phyloP scores from a whole-genome alignment of 2,797 vertebrate genomes.

The Petrocephalus sullivani region DNA sequence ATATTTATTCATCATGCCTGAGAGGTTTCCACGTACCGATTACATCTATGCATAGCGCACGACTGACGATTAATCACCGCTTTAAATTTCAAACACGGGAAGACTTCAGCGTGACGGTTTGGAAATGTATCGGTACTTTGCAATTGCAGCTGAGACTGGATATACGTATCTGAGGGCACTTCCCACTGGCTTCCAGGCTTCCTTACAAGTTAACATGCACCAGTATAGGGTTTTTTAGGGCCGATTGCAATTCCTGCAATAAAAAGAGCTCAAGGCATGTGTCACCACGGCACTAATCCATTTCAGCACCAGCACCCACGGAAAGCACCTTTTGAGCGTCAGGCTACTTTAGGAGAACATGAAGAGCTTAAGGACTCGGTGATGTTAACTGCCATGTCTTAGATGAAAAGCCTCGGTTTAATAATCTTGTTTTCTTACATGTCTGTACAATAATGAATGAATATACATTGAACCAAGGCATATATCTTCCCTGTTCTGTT shows the following conservation, averaged over 20 bases:
- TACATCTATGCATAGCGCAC: background rate
- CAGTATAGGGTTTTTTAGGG: background rate
- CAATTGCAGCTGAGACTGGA: background rate
- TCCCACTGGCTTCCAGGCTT: background rate
- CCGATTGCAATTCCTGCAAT: background rate
- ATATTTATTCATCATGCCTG: background rate
- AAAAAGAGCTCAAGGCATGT: background rate
- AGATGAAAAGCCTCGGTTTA: background rate
- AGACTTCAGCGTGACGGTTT: background rate
- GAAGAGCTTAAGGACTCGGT: background rate
- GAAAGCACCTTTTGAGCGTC: background rate
- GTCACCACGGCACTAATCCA: background rate
- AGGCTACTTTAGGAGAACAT: background rate
- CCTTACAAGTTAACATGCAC: background rate
- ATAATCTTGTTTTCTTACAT: background rate
- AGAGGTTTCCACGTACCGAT: background rate
- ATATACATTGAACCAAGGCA: background rate
- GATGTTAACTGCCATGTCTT: background rate
- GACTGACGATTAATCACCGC: background rate
- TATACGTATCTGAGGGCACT: background rate
- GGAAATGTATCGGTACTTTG: background rate
- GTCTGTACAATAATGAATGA: background rate
- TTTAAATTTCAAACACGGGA: background rate
- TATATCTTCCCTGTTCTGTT: background rate
- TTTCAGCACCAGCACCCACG: background rate